Evolutionary conservation across 2,888 invertebrate species (phyloP), one percentile per base, ranked within the genome.

Genomic region (Ichneumoninae sp.): DNA sequence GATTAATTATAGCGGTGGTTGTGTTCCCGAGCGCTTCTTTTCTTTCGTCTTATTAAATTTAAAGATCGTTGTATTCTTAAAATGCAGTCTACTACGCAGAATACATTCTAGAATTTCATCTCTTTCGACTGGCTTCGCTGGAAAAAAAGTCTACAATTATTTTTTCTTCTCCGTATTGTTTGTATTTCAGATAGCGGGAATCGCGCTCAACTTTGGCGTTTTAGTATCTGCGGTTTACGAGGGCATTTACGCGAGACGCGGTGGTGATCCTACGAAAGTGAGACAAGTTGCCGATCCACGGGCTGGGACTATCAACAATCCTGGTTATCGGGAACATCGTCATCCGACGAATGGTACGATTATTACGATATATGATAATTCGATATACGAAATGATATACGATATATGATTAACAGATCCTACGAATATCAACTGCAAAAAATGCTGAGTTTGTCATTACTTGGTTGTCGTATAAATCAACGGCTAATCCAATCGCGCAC

Each of bases 191-290:
- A 96, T 98, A 93, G 95, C 96, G 87, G 95, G 97, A 88, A 97
- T 98, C 92, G 95, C 96, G 26, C 94, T 97, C 90, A 96, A 97
- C 92, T 96, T 96, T 74, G 94, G 96, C 63, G 94, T 98, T 76
- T 97, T 97, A 92, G 96, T 97, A 86, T 96, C 96, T 94, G 95
- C 97, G 3, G 92, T 98, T 76, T 98, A 98, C 94, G 98, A 98
- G 94, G 96, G 97, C 88, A 94, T 98, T 90, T 97, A 96, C 93
- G 95, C 97, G 19, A 95, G 97, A 88, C 95, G 96, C 84, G 97
- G 97, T 7, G 98, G 98, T 16, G 98, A 98, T 94, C 98, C 98
- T 0, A 98, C 98, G 57, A 94, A 93, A 89, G 94, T 95, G 89
- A 94, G 95, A 85, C 95, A 95, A 87, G 94, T 95, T 40, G 94